These are phyloP conservation scores for Dynastes grantii DNA, from an alignment of 2,888 invertebrate genomes.

Conservation along the genomic window DNA sequence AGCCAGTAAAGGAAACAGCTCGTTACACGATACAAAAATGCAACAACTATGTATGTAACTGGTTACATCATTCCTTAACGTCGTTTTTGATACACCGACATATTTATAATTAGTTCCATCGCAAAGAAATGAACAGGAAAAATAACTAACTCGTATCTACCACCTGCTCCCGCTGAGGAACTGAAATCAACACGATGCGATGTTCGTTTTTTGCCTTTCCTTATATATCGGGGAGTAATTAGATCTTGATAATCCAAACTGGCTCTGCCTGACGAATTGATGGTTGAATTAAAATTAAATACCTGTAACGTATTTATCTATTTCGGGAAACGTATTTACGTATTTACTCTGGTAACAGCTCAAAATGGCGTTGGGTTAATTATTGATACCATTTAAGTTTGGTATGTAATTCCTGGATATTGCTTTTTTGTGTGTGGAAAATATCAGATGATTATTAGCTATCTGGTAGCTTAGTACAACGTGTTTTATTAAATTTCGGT, in stretches of 20 bases:
- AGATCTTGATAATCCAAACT: slow-evolving; percentile 20
- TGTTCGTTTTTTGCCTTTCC: slow-evolving; percentile 7
- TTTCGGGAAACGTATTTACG: not conserved
- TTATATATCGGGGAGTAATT: not conserved
- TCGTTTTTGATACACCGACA: slow-evolving; percentile 33
- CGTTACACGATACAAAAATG: slow-evolving; percentile 1
- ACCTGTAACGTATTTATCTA: slow-evolving; percentile 2
- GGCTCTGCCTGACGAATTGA: slow-evolving; percentile 16
- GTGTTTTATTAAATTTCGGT: too few species aligned
- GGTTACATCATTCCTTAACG: slow-evolving; percentile 30
- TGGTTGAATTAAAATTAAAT: slow-evolving; percentile 31
- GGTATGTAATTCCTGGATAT: not conserved
- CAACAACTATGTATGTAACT: not conserved
- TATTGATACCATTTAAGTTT: too few species aligned
- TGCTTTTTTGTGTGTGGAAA: not conserved
- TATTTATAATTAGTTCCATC: slow-evolving; percentile 35
- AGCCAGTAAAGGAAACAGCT: slow-evolving; percentile 13
- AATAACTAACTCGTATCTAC: slow-evolving; percentile 25
- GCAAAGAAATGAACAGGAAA: slow-evolving; percentile 22
- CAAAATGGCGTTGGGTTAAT: slow-evolving; percentile 10
- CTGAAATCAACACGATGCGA: not conserved
- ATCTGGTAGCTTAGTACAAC: too few species aligned
- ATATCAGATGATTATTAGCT: too few species aligned
- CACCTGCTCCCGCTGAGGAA: slow-evolving; percentile 24
- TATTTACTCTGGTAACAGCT: not conserved